phyloP scores from a whole-genome alignment of 2,797 vertebrate species.

The Bradypus variegatus region DNA sequence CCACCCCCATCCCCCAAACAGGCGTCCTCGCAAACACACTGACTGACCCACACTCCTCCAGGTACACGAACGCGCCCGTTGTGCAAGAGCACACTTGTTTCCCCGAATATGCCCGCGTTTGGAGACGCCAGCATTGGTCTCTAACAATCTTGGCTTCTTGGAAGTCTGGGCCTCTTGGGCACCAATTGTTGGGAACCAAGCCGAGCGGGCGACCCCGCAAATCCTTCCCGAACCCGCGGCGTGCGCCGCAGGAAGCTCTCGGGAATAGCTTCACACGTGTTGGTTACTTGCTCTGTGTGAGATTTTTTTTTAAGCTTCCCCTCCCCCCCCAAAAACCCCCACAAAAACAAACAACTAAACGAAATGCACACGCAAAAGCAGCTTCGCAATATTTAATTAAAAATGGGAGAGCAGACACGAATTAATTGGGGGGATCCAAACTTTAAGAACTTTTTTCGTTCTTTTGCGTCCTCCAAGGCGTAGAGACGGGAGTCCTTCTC shows the following conservation, averaged over 20 bases:
- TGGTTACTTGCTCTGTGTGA: conserved; percentile 30
- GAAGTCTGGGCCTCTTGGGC: conserved; percentile 22
- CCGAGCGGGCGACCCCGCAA: neutral
- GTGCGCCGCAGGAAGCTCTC: neutral
- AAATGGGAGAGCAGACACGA: conserved; percentile 44
- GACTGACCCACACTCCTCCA: neutral
- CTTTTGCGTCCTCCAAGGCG: conserved; percentile 48
- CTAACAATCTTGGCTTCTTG: neutral
- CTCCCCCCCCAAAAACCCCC: neutral
- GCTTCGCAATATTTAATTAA: conserved; percentile 25
- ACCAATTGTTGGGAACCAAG: neutral
- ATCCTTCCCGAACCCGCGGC: neutral
- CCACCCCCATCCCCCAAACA: neutral
- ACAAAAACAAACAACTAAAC: conserved; percentile 59
- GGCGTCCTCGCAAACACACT: neutral
- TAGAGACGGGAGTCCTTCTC: conserved; percentile 44
- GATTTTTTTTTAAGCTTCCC: conserved; percentile 24
- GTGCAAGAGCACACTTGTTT: neutral
- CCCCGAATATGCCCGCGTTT: neutral
- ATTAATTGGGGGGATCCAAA: conserved; percentile 61
- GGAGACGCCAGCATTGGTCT: neutral
- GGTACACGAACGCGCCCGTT: neutral
- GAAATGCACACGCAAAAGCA: conserved; percentile 38
- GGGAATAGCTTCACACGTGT: conserved; percentile 29
- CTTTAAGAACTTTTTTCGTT: conserved; percentile 71